Evolutionary conservation across 2,797 vertebrate genomes (phyloP), one percentile per base, ranked within the genome.

Genomic region (Cryptoblepharus egeriae): DNA sequence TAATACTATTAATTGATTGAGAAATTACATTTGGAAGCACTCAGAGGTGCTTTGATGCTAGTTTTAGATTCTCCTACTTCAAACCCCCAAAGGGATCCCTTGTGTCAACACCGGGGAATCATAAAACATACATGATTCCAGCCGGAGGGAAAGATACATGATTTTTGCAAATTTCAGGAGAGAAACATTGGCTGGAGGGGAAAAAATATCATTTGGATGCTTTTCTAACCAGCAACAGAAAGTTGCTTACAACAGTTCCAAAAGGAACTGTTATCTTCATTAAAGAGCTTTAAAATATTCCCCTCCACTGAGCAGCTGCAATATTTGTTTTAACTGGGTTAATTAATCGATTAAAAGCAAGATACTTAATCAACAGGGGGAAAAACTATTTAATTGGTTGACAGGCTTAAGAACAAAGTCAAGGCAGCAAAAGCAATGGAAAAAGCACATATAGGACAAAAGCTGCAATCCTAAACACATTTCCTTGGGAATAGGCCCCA

Each of bases 311-410:
- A 82, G 37, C 52, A 11, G 32, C 55, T 49, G 24, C 55, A 49
- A 69, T 75, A 68, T 68, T 76, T 42, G 63, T 55, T 76, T 82
- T 60, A 69, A 49, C 64, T 76, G 68, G 63, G 39, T 61, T 82
- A 82, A 81, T 81, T 55, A 73, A 37, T 69, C n/a, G 39, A 76
- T 82, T 82, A 76, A 60, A 49, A 75, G 64, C 64, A 69, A 75
- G 64, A 45, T 55, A 61, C 39, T 24, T 68, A 49, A 69, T 82
- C 39, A 68, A 61, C 52, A 35, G 24, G 45, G 13, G 30, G 32
- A 22, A 63, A 39, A 32, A 1, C 30, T 10, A 20, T 57, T 69
- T 39, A 32, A 35, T 75, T 60, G 72, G 64, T 49, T 57, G 55
- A 45, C 13, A 60, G 72, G 73, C 61, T 55, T 65, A 74, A 65